These are phyloP conservation scores for Scalopus aquaticus DNA, from an alignment of 2,113 vertebrate species.

Conservation along the genomic window DNA sequence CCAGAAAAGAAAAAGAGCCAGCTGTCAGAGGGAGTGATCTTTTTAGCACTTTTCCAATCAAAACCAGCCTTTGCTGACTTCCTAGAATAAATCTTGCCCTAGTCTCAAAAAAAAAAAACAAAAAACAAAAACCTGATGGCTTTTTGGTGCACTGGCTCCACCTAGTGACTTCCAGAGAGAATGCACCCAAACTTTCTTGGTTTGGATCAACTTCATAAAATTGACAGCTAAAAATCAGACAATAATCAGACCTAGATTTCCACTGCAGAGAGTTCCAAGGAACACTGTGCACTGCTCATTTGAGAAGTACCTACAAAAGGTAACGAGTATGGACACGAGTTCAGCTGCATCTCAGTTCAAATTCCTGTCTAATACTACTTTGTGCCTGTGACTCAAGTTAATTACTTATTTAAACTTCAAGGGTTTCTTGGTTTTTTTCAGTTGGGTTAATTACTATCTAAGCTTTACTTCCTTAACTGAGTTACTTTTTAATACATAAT, in stretches of 20 bases:
- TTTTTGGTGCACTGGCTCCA: conserved; percentile 81
- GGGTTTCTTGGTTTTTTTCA: not conserved
- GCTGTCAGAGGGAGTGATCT: conserved; percentile 75
- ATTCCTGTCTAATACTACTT: not conserved
- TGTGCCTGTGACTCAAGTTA: not conserved
- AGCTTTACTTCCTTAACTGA: not conserved
- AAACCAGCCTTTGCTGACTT: conserved; percentile 74
- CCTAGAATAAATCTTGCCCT: conserved; percentile 69
- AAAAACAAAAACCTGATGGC: not conserved
- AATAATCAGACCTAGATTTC: not conserved
- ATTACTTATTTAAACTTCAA: not conserved
- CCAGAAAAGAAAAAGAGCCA: conserved; percentile 72
- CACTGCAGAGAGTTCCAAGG: not conserved
- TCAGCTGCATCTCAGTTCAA: not conserved
- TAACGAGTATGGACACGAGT: not conserved
- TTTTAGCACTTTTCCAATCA: conserved; percentile 76
- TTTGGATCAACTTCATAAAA: not conserved
- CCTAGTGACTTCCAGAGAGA: conserved; percentile 72
- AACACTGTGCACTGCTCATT: not conserved
- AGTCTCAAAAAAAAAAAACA: not conserved
- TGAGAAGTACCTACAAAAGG: not conserved
- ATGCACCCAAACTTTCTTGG: not conserved
- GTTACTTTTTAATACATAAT: not conserved
- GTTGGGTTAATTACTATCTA: not conserved
- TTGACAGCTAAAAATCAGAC: conserved; percentile 1